These are phyloP conservation scores for Phylloscopus trochilus DNA, from an alignment of 2,113 vertebrate genomes.

Conservation along the genomic window DNA sequence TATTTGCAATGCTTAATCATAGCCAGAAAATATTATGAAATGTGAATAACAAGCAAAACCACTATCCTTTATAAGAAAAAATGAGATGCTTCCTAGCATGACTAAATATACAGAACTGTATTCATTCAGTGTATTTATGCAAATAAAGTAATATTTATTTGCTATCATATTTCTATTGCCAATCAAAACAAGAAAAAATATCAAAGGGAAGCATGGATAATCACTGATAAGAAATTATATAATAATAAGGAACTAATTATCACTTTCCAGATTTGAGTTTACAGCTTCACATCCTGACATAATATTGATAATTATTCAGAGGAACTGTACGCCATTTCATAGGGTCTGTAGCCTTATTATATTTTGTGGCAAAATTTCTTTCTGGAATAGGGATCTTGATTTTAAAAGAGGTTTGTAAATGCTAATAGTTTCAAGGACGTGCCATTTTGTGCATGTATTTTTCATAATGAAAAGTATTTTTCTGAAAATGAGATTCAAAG, in stretches of 20 bases:
- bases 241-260: conserved; percentile 4
- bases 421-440: not conserved
- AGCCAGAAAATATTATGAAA: not conserved
- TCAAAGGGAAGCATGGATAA: not conserved
- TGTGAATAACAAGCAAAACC: not conserved
- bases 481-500: not conserved
- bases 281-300: not conserved
- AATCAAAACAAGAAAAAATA: conserved; percentile 1
- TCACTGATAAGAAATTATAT: not conserved
- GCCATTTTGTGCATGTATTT: not conserved
- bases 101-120: not conserved
- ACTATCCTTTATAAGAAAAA: not conserved
- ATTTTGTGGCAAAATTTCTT: not conserved
- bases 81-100: not conserved
- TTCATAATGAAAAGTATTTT: not conserved
- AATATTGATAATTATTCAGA: not conserved
- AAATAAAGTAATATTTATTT: conserved; percentile 17
- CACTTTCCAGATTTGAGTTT: conserved; percentile 3
- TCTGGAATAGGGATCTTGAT: not conserved
- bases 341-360: not conserved
- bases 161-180: not conserved
- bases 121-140: not conserved
- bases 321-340: not conserved
- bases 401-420: not conserved
- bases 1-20: not conserved